phyloP scores from a whole-genome alignment of 2,888 invertebrate species.

The Drosophila kokeensis region DNA sequence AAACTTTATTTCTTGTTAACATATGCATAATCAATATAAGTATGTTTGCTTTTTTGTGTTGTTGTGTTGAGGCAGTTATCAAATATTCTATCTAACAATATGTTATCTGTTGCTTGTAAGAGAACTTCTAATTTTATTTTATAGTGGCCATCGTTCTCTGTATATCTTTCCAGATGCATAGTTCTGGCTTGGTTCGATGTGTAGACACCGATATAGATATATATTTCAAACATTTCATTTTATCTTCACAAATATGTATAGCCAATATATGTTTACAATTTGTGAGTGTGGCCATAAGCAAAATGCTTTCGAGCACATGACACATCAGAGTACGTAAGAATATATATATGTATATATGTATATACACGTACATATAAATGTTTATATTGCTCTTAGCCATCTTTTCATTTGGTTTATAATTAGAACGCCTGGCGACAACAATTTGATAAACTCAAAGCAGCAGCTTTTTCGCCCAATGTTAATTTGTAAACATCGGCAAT shows the following conservation, averaged over 20 bases:
- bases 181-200: slow-evolving; percentile 8
- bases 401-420: slow-evolving; percentile 48
- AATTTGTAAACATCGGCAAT: slow-evolving; percentile 67
- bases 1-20: background rate
- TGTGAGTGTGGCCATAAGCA: slow-evolving; percentile 25
- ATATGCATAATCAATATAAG: background rate
- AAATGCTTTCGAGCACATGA: slow-evolving; percentile 32
- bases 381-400: slow-evolving; percentile 37
- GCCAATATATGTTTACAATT: slow-evolving; percentile 38
- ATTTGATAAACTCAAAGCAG: slow-evolving; percentile 30
- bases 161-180: background rate
- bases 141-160: background rate
- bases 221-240: slow-evolving; percentile 3
- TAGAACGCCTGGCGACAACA: slow-evolving; percentile 56
- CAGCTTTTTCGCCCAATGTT: slow-evolving; percentile 33
- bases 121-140: background rate
- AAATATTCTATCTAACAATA: background rate
- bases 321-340: slow-evolving; percentile 26
- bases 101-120: slow-evolving; percentile 1
- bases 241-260: slow-evolving; percentile 34
- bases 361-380: slow-evolving; percentile 18
- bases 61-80: background rate
- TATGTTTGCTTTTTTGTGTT: background rate
- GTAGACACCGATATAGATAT: background rate
- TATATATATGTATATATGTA: slow-evolving; percentile 11